Evolutionary conservation across 2,113 vertebrate species (phyloP).

Genomic region (Oceanites oceanicus): DNA sequence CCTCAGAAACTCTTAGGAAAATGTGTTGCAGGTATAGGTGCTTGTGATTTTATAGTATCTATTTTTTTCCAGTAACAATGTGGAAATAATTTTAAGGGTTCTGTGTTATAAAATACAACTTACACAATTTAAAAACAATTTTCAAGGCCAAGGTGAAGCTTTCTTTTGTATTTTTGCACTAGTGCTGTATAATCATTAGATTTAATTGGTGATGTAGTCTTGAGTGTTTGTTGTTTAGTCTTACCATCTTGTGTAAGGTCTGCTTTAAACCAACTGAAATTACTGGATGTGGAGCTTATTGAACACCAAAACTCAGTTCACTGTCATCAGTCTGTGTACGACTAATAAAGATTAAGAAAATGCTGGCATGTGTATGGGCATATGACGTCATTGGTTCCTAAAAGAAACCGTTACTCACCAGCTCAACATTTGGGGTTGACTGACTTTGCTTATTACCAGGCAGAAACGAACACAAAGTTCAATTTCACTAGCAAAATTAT

Average conservation of each 20-base stretch:
- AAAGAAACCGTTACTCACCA: neutral
- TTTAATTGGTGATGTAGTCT: neutral
- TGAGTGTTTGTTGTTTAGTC: neutral
- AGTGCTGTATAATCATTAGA: neutral
- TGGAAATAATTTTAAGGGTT: neutral
- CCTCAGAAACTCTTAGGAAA: neutral
- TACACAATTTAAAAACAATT: neutral
- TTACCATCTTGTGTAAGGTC: neutral
- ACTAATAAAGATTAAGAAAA: neutral
- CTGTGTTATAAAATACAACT: neutral
- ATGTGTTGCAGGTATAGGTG: neutral
- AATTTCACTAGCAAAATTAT: neutral
- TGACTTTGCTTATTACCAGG: neutral
- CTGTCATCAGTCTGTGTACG: neutral
- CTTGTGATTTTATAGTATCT: neutral
- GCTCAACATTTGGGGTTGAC: neutral
- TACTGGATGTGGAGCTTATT: neutral
- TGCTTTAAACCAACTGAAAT: neutral
- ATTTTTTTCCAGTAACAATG: neutral
- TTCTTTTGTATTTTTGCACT: neutral
- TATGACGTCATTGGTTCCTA: neutral
- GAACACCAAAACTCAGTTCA: neutral
- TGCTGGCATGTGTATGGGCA: neutral
- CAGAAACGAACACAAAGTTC: neutral
- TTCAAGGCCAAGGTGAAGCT: neutral